phyloP scores from a whole-genome alignment of 2,113 vertebrate species.

The Hystrix brachyura region DNA sequence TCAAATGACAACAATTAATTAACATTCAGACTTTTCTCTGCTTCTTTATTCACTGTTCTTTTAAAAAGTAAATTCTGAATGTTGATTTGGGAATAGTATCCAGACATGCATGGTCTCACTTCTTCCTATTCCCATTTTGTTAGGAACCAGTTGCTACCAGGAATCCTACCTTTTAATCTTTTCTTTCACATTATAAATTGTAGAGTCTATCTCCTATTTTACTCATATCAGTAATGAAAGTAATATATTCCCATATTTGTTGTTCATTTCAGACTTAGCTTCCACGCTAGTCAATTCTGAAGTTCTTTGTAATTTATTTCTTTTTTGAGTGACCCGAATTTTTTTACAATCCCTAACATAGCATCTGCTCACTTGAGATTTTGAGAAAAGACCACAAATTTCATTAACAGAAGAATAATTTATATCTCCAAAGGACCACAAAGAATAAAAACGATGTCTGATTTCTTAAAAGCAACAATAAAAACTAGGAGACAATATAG shows the following conservation, averaged over 20 bases:
- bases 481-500: constrained; percentile 3
- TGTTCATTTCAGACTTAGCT: not conserved
- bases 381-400: not conserved
- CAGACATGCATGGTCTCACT: accelerated
- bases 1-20: not conserved
- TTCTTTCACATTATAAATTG: not conserved
- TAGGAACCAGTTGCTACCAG: not conserved
- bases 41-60: not conserved
- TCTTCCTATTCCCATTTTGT: not conserved
- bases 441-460: not conserved
- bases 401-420: not conserved
- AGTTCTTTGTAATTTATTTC: constrained; percentile 12
- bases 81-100: not conserved
- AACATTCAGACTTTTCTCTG: not conserved
- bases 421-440: not conserved
- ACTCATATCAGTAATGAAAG: not conserved
- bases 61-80: not conserved
- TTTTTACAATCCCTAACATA: not conserved
- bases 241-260: not conserved
- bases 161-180: not conserved
- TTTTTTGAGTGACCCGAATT: not conserved
- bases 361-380: not conserved
- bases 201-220: not conserved
- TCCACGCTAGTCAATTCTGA: not conserved
- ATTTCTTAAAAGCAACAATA: not conserved